phyloP scores from a whole-genome alignment of 2,797 vertebrate genomes.

The Microtus californicus region DNA sequence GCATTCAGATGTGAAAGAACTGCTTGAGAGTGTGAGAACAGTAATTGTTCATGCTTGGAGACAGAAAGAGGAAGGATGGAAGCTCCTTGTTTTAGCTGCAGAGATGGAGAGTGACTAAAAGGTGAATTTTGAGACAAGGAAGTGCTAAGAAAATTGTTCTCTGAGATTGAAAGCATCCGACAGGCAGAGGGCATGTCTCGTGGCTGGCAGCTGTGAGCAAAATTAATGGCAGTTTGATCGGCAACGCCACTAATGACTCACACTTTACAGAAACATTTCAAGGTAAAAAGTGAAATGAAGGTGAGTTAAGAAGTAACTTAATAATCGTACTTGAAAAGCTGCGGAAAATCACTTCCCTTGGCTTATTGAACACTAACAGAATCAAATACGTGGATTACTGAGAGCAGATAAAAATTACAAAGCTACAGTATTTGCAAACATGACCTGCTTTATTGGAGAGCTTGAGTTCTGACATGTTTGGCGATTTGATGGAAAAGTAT shows the following conservation, averaged over 20 bases:
- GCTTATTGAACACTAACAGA: slow-evolving; percentile 4
- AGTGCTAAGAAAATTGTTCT: neutral
- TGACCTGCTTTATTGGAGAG: neutral
- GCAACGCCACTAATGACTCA: neutral
- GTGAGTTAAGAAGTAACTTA: neutral
- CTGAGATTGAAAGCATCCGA: slow-evolving; percentile 38
- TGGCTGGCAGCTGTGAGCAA: neutral
- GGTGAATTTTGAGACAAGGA: slow-evolving; percentile 23
- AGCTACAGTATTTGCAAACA: neutral
- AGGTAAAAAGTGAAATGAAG: neutral
- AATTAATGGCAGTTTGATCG: slow-evolving; percentile 51
- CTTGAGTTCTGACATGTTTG: neutral
- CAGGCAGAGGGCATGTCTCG: neutral
- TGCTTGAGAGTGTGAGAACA: neutral
- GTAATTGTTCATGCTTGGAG: slow-evolving; percentile 1
- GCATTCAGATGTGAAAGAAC: slow-evolving; percentile 1
- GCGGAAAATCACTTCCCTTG: neutral
- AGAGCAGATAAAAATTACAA: slow-evolving; percentile 18
- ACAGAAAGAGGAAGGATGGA: neutral
- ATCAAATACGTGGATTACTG: neutral
- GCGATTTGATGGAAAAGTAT: slow-evolving; percentile 1
- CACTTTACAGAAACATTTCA: slow-evolving; percentile 7
- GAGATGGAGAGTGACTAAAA: slow-evolving; percentile 14
- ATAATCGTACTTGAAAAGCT: neutral
- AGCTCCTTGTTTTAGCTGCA: slow-evolving; percentile 41